Percentiles rank a stretch among this genome's conserved stretches.
These are phyloP conservation scores for Pogonus chalceus DNA, from an alignment of 1,140 invertebrate genomes.

Conservation along the genomic window DNA sequence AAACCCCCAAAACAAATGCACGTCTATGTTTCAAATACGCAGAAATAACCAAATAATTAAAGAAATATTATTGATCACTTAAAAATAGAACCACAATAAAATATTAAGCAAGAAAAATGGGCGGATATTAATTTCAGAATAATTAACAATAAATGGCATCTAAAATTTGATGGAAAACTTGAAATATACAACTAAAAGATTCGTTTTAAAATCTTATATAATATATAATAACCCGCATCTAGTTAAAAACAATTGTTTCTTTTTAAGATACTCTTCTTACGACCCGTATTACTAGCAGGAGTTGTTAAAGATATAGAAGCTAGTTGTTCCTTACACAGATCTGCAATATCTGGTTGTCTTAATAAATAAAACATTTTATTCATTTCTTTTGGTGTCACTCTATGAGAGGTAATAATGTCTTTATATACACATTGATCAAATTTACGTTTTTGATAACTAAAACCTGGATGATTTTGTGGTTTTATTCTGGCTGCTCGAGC, in stretches of 20 bases:
- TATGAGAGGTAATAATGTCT: slow-evolving; percentile 18
- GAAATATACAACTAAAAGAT: not conserved
- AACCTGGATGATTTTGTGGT: slow-evolving; percentile 47
- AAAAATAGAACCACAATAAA: not conserved
- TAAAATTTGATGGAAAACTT: not conserved
- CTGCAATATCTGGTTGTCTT: not conserved
- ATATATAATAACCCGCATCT: too few species aligned
- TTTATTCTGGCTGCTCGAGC: slow-evolving; percentile 39
- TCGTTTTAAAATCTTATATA: not conserved
- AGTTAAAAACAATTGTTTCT: not conserved
- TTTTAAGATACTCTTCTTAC: not conserved
- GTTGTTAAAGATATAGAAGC: not conserved
- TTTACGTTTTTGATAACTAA: slow-evolving; percentile 45
- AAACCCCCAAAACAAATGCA: not conserved
- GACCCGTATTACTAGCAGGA: not conserved
- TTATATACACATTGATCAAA: slow-evolving; percentile 37
- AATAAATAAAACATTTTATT: not conserved
- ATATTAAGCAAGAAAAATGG: not conserved
- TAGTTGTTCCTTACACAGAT: not conserved
- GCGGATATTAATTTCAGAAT: not conserved
- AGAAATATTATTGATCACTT: not conserved
- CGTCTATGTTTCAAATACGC: not conserved
- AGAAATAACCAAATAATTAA: not conserved
- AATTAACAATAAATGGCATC: not conserved
- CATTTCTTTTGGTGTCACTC: slow-evolving; percentile 16